A percentile compares a stretch with the other conserved stretches of the same genome.
Conservation (phyloP, 2,797 vertebrate genomes). For the Enteromius radiatus region DNA sequence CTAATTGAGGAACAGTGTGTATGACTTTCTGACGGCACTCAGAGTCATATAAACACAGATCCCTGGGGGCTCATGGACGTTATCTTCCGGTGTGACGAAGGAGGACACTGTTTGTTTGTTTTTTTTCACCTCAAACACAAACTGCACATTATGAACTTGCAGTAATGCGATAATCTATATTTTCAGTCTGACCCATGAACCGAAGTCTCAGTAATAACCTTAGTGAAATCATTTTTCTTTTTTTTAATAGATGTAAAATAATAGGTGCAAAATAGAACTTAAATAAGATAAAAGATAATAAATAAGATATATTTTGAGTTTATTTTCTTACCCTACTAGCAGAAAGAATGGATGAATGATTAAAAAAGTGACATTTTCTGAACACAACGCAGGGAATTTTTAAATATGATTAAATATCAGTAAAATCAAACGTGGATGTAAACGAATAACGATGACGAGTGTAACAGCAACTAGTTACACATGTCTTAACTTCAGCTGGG, state of each 20-base stretch:
- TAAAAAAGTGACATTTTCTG: neutral
- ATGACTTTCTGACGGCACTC: neutral
- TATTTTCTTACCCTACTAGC: neutral
- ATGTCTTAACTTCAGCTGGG: neutral
- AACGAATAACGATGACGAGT: neutral
- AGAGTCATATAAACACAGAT: conserved; percentile 32
- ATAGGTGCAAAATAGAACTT: too few relatives aligned
- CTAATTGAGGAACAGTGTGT: neutral
- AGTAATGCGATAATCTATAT: neutral
- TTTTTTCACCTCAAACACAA: neutral
- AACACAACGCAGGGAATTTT: neutral
- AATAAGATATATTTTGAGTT: neutral
- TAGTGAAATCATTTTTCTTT: too few relatives aligned
- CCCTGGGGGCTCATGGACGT: neutral
- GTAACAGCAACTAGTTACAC: neutral
- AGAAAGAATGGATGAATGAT: neutral
- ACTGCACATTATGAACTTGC: neutral
- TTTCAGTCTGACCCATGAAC: neutral
- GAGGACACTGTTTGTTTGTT: neutral
- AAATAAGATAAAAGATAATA: neutral
- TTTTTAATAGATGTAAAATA: too few relatives aligned
- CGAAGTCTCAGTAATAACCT: neutral
- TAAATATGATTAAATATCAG: neutral
- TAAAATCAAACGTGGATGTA: neutral
- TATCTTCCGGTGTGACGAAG: neutral